Evolutionary conservation across 2,888 invertebrate species (phyloP).

Genomic region (Pammene fasciana): DNA sequence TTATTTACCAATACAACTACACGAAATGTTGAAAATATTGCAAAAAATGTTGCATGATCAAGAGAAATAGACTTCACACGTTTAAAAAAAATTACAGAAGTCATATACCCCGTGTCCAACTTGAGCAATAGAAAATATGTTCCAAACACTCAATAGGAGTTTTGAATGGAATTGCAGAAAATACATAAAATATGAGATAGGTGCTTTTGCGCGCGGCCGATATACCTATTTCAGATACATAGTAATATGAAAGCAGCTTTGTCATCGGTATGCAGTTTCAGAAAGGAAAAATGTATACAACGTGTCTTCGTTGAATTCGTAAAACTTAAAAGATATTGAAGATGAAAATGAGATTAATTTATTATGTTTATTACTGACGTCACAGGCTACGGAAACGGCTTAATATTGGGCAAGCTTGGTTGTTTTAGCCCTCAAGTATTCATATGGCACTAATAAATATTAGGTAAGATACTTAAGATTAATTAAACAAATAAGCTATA

Average conservation of each 20-base stretch:
- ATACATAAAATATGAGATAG: conserved; percentile 42
- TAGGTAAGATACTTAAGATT: too few species aligned
- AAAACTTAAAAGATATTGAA: not conserved
- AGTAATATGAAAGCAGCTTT: conserved; percentile 31
- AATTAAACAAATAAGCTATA: too few species aligned
- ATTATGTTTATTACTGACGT: too few species aligned
- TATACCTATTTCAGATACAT: conserved; percentile 40
- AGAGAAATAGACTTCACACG: too few species aligned
- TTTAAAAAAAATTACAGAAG: not conserved
- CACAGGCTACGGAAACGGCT: too few species aligned
- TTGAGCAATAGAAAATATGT: conserved; percentile 29
- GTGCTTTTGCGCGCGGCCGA: conserved; percentile 27
- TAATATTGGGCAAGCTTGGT: too few species aligned
- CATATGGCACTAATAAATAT: too few species aligned
- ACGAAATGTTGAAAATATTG: too few species aligned
- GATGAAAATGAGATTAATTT: too few species aligned
- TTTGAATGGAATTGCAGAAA: conserved; percentile 39
- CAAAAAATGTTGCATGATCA: too few species aligned
- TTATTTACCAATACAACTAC: too few species aligned
- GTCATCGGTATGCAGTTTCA: not conserved
- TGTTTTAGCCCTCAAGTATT: too few species aligned
- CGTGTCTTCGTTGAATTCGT: not conserved
- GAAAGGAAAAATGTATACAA: not conserved
- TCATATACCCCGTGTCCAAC: not conserved
- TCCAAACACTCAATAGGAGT: conserved; percentile 41